Evolutionary conservation across 1,140 invertebrate species (phyloP), one percentile per base, ranked within the genome.

Genomic region (Drosophila auraria): DNA sequence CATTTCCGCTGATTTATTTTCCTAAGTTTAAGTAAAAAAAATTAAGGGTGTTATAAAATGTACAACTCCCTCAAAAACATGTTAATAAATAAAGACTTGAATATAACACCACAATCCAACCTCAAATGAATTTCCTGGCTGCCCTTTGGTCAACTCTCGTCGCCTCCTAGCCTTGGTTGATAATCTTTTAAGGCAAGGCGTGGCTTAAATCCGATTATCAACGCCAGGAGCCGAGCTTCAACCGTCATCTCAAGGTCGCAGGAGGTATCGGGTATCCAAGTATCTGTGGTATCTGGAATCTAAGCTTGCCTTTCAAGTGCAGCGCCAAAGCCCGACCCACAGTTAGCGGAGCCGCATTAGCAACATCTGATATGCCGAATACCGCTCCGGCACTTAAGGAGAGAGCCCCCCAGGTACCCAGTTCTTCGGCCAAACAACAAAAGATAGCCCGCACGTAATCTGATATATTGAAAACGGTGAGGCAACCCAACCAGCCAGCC

Each of bases 401-500:
- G 42, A 56, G 50, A 36, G 66, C 66, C 33, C 53, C 30, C 64
- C 17, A 23, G 25, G 25, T 51, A 23, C 33, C 44, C 50, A 49
- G 63, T 47, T 54, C 50, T 38, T 57, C 42, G 54, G 11, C 30
- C 53, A 4, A 36, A 63, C 63, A 78, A 79, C 76, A 79, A 79
- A 72, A 79, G 75, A 78, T 72, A 63, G 60, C 64, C 78, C 69
- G 78, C 84, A 89, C 78, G 83, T 89, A 87, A 87, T 87, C 84
- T 89, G 83, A 87, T 87, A 87, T 87, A 87, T 84, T 54, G 69
- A 62, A 80, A 79, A 78, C 75, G 75, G 75, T 78, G 75, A 69
- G 75, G 75, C 75, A 78, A 78, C 33, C 33, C 75, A 78, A 78
- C 27, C 27, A 30, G 27, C 27, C 27, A 30, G 27, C 30, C 75